A percentile compares a stretch with the other conserved stretches of the same genome.
Evolutionary conservation across 2,797 vertebrate species (phyloP).

Genomic region (Siniperca scherzeri): DNA sequence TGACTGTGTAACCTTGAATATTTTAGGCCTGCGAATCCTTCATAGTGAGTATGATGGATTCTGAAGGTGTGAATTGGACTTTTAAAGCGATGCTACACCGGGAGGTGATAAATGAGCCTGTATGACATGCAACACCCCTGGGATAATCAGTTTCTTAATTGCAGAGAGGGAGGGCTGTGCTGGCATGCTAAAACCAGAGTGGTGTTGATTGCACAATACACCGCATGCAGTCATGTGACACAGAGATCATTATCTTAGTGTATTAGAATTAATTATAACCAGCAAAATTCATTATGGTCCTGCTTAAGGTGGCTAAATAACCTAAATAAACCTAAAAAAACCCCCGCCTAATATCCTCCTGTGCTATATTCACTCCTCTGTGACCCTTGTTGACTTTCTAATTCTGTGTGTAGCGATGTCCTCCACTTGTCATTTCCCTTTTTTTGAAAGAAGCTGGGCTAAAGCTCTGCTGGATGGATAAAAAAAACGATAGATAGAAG

Average conservation of each 20-base stretch:
- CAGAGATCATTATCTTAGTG: conserved; percentile 61
- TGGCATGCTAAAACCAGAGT: conserved; percentile 62
- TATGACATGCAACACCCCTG: conserved; percentile 58
- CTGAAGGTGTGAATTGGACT: conserved; percentile 76
- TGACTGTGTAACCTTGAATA: conserved; percentile 53
- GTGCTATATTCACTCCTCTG: conserved; percentile 21
- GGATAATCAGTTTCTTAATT: conserved; percentile 68
- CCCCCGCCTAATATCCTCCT: conserved; percentile 20
- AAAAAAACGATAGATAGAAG: conserved; percentile 7
- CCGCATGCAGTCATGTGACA: conserved; percentile 56
- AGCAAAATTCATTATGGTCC: conserved; percentile 37
- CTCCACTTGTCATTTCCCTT: conserved; percentile 62
- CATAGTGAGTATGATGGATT: conserved; percentile 55
- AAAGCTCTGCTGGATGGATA: conserved; percentile 41
- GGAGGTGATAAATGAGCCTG: conserved; percentile 66
- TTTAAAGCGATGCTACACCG: conserved; percentile 51
- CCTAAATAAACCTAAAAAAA: conserved; percentile 25
- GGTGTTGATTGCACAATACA: conserved; percentile 72
- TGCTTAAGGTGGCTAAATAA: conserved; percentile 46
- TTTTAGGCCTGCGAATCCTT: conserved; percentile 37
- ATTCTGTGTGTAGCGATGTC: conserved; percentile 46
- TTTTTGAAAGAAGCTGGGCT: conserved; percentile 51
- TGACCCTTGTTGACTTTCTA: conserved; percentile 61
- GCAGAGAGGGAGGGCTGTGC: conserved; percentile 48
- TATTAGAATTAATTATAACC: conserved; percentile 66